phyloP scores from a whole-genome alignment of 2,113 vertebrate species.

The Grammomys dolichurus region DNA sequence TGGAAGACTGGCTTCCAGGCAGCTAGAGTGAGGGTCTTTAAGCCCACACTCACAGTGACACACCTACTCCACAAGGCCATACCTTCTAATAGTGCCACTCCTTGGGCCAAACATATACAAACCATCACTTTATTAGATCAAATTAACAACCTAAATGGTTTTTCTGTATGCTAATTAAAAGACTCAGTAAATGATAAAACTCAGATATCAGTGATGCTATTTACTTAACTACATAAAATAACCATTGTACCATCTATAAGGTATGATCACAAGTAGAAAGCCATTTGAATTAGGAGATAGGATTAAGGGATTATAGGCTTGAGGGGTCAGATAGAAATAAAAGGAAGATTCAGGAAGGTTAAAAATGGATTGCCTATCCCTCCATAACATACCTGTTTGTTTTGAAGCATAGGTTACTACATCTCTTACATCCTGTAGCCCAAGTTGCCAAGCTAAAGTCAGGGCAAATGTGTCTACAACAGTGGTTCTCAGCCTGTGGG shows the following conservation, averaged over 20 bases:
- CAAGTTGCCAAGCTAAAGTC: slow-evolving; percentile 17
- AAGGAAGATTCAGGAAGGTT: slow-evolving; percentile 10
- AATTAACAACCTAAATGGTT: slow-evolving; percentile 19
- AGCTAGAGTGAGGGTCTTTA: no score
- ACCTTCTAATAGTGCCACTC: no score
- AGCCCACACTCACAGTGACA: no score
- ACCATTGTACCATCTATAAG: background rate
- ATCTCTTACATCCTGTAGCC: background rate
- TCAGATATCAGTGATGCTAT: slow-evolving; percentile 39
- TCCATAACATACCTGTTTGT: slow-evolving; percentile 24
- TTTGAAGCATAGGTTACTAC: background rate
- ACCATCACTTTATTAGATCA: slow-evolving; percentile 36
- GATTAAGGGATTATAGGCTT: slow-evolving; percentile 23
- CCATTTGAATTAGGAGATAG: background rate
- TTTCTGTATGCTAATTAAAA: slow-evolving; percentile 44
- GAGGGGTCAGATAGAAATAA: slow-evolving; percentile 26
- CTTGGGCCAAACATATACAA: no score
- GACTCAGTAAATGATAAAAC: slow-evolving; percentile 17
- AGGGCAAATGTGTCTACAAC: background rate
- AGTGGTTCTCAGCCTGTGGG: background rate
- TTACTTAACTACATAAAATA: slow-evolving; percentile 48
- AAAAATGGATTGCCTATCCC: background rate
- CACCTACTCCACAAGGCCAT: no score
- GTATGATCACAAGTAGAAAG: background rate
- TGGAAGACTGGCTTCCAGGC: no score